Conservation (phyloP, 2,797 vertebrate species). For the Lutjanus campechanus region DNA sequence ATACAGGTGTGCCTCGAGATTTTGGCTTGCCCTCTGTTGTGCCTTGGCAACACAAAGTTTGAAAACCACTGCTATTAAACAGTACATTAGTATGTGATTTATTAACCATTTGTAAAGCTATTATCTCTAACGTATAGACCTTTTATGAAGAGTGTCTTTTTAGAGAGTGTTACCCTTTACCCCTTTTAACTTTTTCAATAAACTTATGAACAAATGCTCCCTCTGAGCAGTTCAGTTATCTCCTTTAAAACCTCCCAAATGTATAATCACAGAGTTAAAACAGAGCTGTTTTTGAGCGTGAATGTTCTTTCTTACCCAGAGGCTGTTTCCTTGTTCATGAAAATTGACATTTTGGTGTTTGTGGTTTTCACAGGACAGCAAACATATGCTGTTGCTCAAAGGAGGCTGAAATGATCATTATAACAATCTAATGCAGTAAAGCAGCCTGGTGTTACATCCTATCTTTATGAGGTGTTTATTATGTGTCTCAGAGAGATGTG, state of each 20-base stretch:
- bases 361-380: slow-evolving; percentile 15
- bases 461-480: slow-evolving; percentile 12
- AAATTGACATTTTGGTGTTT: slow-evolving; percentile 20
- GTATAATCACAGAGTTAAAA: slow-evolving; percentile 7
- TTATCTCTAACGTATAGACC: background rate
- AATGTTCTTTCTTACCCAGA: slow-evolving; percentile 15
- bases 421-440: slow-evolving; percentile 34
- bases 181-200: background rate
- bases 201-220: background rate
- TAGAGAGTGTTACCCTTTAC: background rate
- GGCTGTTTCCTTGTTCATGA: slow-evolving; percentile 19
- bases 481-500: slow-evolving; percentile 10
- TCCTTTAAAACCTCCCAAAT: background rate
- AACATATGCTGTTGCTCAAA: slow-evolving; percentile 41
- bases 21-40: too few species aligned
- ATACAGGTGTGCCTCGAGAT: too few species aligned
- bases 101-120: background rate
- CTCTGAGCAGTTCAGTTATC: background rate
- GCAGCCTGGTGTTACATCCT: slow-evolving; percentile 10
- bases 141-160: background rate
- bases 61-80: too few species aligned
- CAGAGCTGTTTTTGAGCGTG: background rate
- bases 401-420: slow-evolving; percentile 25
- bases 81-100: background rate
- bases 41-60: too few species aligned